These are phyloP conservation scores for Microcebus lehilahytsara DNA, from an alignment of 2,113 vertebrate genomes.

Conservation along the genomic window DNA sequence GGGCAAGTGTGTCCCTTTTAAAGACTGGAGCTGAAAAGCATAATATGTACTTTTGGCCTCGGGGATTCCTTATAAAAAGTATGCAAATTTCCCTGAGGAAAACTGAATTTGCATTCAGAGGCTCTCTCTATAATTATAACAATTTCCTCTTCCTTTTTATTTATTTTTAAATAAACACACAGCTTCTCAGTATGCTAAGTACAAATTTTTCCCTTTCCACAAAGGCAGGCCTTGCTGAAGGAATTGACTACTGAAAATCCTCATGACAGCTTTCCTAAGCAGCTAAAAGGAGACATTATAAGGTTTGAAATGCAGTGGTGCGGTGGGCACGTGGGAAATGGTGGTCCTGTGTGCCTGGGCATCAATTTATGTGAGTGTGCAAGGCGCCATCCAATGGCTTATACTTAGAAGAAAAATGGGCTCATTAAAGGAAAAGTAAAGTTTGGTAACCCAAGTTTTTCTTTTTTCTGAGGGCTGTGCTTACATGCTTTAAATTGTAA, in stretches of 20 bases:
- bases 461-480: background rate
- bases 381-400: background rate
- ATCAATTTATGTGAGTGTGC: background rate
- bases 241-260: slow-evolving; percentile 62
- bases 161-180: background rate
- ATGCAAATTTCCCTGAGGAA: slow-evolving; percentile 65
- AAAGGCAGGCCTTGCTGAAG: slow-evolving; percentile 68
- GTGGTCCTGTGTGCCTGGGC: background rate
- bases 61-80: slow-evolving; percentile 53
- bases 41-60: slow-evolving; percentile 35
- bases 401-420: background rate
- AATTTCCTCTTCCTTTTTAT: slow-evolving; percentile 41
- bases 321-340: rapidly evolving
- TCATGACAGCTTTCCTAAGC: slow-evolving; percentile 55
- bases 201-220: slow-evolving; percentile 60
- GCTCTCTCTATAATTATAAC: slow-evolving; percentile 65
- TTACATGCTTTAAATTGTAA: slow-evolving; percentile 44
- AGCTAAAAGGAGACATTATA: background rate
- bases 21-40: slow-evolving; percentile 47
- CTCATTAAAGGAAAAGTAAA: background rate
- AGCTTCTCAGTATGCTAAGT: slow-evolving; percentile 60
- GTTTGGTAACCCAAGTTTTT: background rate
- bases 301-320: slow-evolving; percentile 30
- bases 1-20: background rate
- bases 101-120: slow-evolving; percentile 71